Conservation (phyloP, 2,113 vertebrate species). For the Malurus melanocephalus region DNA sequence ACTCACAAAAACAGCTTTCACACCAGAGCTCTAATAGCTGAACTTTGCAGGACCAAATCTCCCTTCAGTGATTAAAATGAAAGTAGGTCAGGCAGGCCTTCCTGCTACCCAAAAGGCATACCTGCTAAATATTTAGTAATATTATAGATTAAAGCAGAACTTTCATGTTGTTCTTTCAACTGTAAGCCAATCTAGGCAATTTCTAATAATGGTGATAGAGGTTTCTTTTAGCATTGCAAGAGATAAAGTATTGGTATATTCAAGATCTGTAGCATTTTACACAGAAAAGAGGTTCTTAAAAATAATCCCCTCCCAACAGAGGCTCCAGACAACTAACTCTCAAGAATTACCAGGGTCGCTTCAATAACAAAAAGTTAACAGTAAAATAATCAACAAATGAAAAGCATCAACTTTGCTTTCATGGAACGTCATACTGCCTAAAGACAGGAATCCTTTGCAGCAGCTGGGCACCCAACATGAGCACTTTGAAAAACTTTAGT, state of each 20-base stretch:
- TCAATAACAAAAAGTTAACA: background rate
- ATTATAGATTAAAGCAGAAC: background rate
- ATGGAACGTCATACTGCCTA: background rate
- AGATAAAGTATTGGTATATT: background rate
- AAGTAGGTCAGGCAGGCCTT: slow-evolving; percentile 13
- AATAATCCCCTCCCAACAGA: background rate
- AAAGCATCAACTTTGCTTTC: background rate
- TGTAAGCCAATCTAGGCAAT: background rate
- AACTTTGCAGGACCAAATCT: background rate
- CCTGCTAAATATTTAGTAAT: background rate
- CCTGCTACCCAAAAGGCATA: background rate
- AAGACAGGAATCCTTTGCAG: background rate
- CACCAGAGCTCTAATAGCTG: background rate
- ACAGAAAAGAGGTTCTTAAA: background rate
- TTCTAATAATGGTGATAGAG: background rate
- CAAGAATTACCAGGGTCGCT: background rate
- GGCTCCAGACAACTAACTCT: background rate
- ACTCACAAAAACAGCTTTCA: background rate
- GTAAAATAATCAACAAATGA: background rate
- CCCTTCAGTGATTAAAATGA: background rate
- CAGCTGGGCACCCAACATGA: background rate
- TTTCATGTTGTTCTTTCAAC: background rate
- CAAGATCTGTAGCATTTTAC: background rate
- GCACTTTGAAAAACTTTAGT: background rate
- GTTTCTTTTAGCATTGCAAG: background rate